Base-by-base conservation (phyloP, 2,888 invertebrate genomes). In the Sminthurides aquaticus region DNA sequence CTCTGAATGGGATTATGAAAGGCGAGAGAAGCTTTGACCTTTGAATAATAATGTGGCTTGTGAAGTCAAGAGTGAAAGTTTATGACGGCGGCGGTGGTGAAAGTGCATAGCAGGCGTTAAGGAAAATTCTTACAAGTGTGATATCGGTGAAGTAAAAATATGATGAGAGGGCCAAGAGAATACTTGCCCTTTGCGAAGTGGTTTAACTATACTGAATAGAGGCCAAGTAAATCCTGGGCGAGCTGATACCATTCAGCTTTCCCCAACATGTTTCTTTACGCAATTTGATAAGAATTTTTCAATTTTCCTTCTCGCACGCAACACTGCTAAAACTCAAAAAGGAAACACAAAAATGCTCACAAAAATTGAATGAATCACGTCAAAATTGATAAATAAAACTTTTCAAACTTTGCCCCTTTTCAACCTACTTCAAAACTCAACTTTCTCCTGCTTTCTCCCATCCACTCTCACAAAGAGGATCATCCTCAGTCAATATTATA, bases 271-370 rank as follows among this genome's bases (percentile, higher is more conserved):
- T 34, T 34, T 34, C 15, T 34, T 5, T 34, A 57, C 55, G 57
- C 43, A 48, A 65, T 58, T 58, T 64, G 67, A 69, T 69, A 69
- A 64, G 65, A 64, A 67, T 69, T 66, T 69, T 68, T 66, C 68
- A 68, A 67, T 69, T 68, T 67, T 68, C 69, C 5, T 65, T 48
- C 68, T 66, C 69, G 67, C 65, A 55, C 60, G 60, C 62, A 54
- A 64, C 29, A 64, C 27, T 54, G 43, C 60, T 29, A 62, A 62
- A 65, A 60, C 57, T 65, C 61, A 64, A 62, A 69, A 62, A 55
- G 27, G 29, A 5, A 28, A 26, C 29, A 58, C 20, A 3, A 58
- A 29, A 29, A 34, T 34, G 43, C 15, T 15, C 43, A n/a, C n/a
- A n/a, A 34, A 29, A 58, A 11, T 15, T n/a, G 27, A 34, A 43